Conservation (phyloP, 2,113 vertebrate genomes). For the Aythya baeri region DNA sequence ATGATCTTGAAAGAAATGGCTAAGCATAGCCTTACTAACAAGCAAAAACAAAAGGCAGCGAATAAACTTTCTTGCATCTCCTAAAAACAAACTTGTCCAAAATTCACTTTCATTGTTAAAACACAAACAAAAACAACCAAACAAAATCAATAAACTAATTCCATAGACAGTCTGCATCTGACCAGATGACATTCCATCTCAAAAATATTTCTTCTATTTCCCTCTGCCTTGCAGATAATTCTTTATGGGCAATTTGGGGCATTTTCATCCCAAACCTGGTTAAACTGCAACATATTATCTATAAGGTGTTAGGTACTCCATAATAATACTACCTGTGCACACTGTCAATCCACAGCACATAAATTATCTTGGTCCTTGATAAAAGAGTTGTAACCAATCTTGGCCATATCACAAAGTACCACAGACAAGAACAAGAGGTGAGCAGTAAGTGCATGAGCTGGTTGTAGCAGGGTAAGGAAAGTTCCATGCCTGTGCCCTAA, state of each 20-base stretch:
- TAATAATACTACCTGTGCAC: accelerated
- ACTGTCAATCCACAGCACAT: background rate
- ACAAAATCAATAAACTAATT: background rate
- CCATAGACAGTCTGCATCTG: background rate
- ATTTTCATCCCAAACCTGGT: background rate
- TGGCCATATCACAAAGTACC: background rate
- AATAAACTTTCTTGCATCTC: background rate
- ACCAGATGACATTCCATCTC: background rate
- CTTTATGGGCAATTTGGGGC: background rate
- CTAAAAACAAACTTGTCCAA: background rate
- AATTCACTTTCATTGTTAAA: background rate
- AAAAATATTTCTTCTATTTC: background rate
- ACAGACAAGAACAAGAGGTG: background rate
- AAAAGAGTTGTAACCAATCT: background rate
- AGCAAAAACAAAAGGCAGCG: background rate
- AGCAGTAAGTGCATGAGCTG: background rate
- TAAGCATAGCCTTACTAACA: background rate
- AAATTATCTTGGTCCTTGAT: background rate
- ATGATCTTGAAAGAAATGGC: background rate
- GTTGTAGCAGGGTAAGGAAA: background rate
- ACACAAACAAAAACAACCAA: background rate
- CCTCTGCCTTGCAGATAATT: background rate
- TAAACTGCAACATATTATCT: background rate
- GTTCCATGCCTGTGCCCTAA: background rate
- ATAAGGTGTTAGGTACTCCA: background rate